These are phyloP conservation scores for Nymphalis c-album DNA, from an alignment of 2,888 invertebrate genomes.

Conservation along the genomic window DNA sequence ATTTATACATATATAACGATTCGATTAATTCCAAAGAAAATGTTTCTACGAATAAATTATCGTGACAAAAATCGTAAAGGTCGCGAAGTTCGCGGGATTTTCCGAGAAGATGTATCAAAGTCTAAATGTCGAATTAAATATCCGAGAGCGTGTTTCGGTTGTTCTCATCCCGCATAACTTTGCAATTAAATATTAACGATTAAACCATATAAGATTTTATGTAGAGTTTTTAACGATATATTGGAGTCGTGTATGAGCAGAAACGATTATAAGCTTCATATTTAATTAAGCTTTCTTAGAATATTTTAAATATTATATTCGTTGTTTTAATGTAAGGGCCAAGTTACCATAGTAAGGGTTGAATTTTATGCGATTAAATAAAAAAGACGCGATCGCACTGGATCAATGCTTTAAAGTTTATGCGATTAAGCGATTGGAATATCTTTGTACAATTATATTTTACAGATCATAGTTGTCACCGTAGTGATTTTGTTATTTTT, in stretches of 20 bases:
- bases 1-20: too few relatives aligned
- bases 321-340: too few relatives aligned
- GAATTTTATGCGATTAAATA: too few relatives aligned
- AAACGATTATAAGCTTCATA: neutral
- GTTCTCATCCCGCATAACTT: neutral
- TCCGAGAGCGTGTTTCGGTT: neutral
- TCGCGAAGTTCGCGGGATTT: conserved; percentile 6
- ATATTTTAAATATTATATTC: too few relatives aligned
- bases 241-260: neutral
- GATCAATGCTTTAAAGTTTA: too few relatives aligned
- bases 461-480: too few relatives aligned
- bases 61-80: conserved; percentile 7
- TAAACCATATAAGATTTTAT: neutral
- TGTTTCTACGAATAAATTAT: neutral
- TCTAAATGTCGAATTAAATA: neutral
- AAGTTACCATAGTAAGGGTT: too few relatives aligned
- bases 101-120: conserved; percentile 20
- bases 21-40: neutral
- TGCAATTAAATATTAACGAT: conserved; percentile 9
- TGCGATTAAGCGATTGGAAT: too few relatives aligned
- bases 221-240: conserved; percentile 10
- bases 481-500: too few relatives aligned
- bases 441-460: too few relatives aligned
- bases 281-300: too few relatives aligned
- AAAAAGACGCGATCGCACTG: too few relatives aligned